Evolutionary conservation across 2,888 invertebrate species (phyloP).

Genomic region (Ramazzottius varieornatus): DNA sequence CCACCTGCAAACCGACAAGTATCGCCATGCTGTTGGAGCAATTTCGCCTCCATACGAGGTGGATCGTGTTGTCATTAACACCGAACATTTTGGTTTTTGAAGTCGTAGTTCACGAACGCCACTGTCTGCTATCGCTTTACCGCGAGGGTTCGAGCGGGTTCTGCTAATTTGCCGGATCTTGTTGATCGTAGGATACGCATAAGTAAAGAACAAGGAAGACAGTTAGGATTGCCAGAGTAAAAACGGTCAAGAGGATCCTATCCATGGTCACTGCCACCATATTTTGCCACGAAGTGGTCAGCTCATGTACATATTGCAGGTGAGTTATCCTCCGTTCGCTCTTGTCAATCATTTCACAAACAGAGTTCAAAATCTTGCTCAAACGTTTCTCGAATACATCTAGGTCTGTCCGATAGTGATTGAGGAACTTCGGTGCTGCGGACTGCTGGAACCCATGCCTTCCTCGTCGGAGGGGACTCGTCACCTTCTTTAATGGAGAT

Average conservation of each 20-base stretch:
- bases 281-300: neutral
- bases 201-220: neutral
- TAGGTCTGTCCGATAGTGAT: neutral
- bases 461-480: neutral
- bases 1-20: no score
- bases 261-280: neutral
- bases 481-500: neutral
- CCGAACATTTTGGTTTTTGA: no score
- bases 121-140: no score
- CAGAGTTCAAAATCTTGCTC: neutral
- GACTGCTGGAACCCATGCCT: neutral
- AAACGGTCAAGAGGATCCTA: neutral
- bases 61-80: no score
- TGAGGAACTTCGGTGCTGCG: neutral
- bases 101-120: no score
- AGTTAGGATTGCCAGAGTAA: neutral
- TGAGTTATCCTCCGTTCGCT: neutral
- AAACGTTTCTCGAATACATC: neutral
- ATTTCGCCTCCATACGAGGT: no score
- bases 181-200: neutral
- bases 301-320: neutral
- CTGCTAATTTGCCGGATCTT: no score
- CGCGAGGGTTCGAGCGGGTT: no score
- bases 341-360: constrained; percentile 2
- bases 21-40: no score